These are phyloP conservation scores for Apeira syringaria DNA, from an alignment of 2,888 invertebrate species.

Conservation along the genomic window DNA sequence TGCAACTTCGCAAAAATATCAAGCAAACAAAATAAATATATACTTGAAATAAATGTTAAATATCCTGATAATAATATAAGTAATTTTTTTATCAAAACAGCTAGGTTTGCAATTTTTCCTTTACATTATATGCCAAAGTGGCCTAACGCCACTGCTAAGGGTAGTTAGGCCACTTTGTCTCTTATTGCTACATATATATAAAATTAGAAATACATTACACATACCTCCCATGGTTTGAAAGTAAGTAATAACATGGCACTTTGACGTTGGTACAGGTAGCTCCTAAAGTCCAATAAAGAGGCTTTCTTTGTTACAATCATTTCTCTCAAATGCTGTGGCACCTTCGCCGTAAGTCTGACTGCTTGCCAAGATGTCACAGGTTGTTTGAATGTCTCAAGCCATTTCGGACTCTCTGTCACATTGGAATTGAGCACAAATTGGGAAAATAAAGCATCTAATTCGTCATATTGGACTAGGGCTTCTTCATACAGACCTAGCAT, in stretches of 20 bases:
- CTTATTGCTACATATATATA: no score
- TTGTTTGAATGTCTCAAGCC: conserved; percentile 92
- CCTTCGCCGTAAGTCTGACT: conserved; percentile 85
- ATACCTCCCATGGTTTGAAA: conserved; percentile 91
- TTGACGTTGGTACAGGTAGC: conserved; percentile 96
- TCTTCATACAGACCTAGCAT: conserved; percentile 97
- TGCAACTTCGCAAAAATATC: no score
- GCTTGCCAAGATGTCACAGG: conserved; percentile 94
- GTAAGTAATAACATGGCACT: conserved; percentile 91
- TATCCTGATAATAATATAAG: no score
- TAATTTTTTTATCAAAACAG: no score
- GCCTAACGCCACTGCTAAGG: no score
- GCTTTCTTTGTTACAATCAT: conserved; percentile 79
- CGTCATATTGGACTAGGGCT: conserved; percentile 98
- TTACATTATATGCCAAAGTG: no score
- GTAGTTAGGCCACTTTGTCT: no score
- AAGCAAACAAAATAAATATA: no score
- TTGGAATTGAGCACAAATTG: conserved; percentile 98
- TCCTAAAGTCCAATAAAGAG: conserved; percentile 94
- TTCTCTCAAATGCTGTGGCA: conserved; percentile 82
- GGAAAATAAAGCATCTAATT: conserved; percentile 97
- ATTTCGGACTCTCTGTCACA: conserved; percentile 92
- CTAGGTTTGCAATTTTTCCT: no score
- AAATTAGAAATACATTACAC: no score
- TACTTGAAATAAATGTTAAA: no score